Evolutionary conservation across 2,113 vertebrate species (phyloP), one percentile per base, ranked within the genome.

Genomic region (Ameiurus melas): DNA sequence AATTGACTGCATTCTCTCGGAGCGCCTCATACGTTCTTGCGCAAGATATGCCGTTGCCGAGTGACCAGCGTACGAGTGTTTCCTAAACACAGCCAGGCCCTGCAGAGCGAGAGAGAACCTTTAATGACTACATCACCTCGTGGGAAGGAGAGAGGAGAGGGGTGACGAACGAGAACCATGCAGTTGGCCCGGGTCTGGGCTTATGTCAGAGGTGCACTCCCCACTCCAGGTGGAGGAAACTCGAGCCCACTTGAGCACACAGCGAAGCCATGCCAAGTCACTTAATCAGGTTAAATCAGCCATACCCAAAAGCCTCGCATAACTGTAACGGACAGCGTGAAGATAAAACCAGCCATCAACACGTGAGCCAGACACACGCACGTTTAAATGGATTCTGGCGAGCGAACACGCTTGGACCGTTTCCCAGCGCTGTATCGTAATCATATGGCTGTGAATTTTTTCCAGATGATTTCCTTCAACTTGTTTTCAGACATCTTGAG

Each of bases 151-250:
- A 43, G 47, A 92, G 86, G 78, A 84, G 68, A 57, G 71, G 84
- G 84, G 43, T 89, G 90, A 92, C 92, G 93, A 94, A 93, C 91
- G 89, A 92, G 87, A 89, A 70, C 87, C 39, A 78, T 0, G 7
- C 68, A 62, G 20, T 27, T 55, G 79, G 43, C 39, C 36, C 60
- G 20, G 8, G 75, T 5, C 51, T 55, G 33, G 17, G 4, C 4
- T 91, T 89, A 89, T 84, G 85, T 94, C 91, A 93, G 17, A 70
- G 70, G 71, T 14, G 30, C 62, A 57, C 75, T 22, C 78, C 83
- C 83, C 33, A 57, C n/a, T 43, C 36, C 70, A 85, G 70, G 85
- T 87, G 81, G 55, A 84, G 53, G 90, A 62, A 90, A 91, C 60
- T 43, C 2, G 66, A 90, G 55, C 51, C 75, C 47, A 0, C 9